Conservation (phyloP, 2,113 vertebrate genomes). For the Myrmophylax atrothorax region DNA sequence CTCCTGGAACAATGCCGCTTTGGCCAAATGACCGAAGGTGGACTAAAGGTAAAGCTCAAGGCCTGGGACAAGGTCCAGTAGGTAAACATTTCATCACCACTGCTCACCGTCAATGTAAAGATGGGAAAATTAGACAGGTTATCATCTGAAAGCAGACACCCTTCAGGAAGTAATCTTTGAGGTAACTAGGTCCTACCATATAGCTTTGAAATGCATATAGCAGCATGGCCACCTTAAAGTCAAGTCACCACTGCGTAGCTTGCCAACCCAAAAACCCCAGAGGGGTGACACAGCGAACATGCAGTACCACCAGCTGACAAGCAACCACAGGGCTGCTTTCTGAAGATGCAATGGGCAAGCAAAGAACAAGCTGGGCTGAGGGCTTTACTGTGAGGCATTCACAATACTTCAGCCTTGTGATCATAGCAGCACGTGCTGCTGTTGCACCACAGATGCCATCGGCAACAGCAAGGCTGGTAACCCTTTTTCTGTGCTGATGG, state of each 20-base stretch:
- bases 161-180: neutral
- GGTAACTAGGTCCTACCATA: rapidly evolving
- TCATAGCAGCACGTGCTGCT: neutral
- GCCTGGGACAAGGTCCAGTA: neutral
- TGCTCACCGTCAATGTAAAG: neutral
- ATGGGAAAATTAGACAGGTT: neutral
- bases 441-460: neutral
- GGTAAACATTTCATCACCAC: neutral
- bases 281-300: neutral
- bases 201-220: neutral
- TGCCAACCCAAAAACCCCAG: neutral
- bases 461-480: neutral
- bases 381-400: neutral
- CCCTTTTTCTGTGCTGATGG: neutral
- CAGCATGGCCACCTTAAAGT: neutral
- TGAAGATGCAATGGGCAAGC: neutral
- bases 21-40: neutral
- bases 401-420: neutral
- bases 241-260: neutral
- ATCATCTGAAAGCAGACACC: neutral
- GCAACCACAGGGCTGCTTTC: neutral
- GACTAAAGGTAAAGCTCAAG: neutral
- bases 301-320: neutral
- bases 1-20: neutral
- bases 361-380: neutral